Percentiles rank a stretch among this genome's conserved stretches.
Conservation (phyloP, 1,140 invertebrate genomes). For the Drosophila funebris region DNA sequence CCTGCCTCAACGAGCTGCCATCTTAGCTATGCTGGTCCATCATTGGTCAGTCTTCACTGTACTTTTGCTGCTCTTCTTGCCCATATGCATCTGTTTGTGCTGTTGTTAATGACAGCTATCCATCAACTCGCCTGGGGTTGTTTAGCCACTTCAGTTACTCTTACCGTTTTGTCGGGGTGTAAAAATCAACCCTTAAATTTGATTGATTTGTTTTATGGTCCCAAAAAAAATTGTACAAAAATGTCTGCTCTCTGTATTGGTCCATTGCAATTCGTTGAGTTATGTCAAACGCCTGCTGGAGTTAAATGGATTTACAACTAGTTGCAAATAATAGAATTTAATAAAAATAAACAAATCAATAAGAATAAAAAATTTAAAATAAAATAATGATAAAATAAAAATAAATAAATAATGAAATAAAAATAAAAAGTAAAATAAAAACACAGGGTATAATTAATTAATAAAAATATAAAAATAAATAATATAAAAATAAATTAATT, state of each 20-base stretch:
- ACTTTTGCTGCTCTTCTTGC: too few species aligned
- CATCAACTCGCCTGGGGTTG: conserved; percentile 60
- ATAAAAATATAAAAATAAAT: too few species aligned
- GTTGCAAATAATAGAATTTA: not conserved
- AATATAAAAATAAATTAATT: too few species aligned
- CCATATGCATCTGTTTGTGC: conserved; percentile 8
- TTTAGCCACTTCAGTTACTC: conserved; percentile 2
- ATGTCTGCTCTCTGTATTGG: not conserved
- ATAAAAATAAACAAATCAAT: too few species aligned
- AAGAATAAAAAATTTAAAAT: too few species aligned
- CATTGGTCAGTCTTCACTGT: conserved; percentile 18
- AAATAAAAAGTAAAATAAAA: too few species aligned
- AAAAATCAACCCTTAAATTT: conserved; percentile 45
- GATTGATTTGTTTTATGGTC: conserved; percentile 50
- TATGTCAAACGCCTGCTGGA: not conserved
- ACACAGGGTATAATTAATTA: too few species aligned
- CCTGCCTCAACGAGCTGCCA: conserved; percentile 15
- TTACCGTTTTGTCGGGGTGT: not conserved
- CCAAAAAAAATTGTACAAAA: not conserved
- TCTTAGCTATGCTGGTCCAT: conserved; percentile 17
- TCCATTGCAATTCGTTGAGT: not conserved
- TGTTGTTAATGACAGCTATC: conserved; percentile 58
- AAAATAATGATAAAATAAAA: too few species aligned
- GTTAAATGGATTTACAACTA: not conserved
- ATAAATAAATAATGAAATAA: too few species aligned